Conservation (phyloP, 2,888 invertebrate genomes). For the Cybosia mesomella region DNA sequence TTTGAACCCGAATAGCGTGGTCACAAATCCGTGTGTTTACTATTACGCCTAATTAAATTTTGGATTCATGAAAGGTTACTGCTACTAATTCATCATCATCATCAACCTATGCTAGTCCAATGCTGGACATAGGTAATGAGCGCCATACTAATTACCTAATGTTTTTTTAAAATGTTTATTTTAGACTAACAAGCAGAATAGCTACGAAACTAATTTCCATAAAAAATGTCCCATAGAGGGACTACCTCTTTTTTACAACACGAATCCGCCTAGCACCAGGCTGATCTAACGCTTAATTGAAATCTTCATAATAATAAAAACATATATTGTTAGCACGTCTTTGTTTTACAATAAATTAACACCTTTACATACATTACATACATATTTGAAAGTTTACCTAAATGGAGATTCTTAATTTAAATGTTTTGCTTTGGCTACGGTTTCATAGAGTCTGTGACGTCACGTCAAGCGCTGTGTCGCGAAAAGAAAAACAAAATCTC, state of each 20-base stretch:
- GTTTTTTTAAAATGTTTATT: no score
- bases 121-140: no score
- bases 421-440: constrained; percentile 6
- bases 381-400: neutral
- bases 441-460: constrained; percentile 3
- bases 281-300: neutral
- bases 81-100: no score
- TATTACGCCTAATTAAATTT: no score
- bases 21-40: neutral
- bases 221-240: neutral
- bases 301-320: neutral
- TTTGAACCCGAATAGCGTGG: neutral
- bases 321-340: neutral
- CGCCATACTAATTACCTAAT: no score
- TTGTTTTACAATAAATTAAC: constrained; percentile 13
- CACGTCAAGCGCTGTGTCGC: constrained; percentile 14
- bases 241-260: neutral
- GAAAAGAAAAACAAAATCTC: constrained; percentile 39
- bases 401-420: constrained; percentile 11
- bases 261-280: neutral
- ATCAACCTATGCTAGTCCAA: no score
- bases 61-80: no score
- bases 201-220: neutral
- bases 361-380: neutral
- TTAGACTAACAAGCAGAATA: no score